phyloP scores from a whole-genome alignment of 2,797 vertebrate genomes.

The Thamnophis elegans region DNA sequence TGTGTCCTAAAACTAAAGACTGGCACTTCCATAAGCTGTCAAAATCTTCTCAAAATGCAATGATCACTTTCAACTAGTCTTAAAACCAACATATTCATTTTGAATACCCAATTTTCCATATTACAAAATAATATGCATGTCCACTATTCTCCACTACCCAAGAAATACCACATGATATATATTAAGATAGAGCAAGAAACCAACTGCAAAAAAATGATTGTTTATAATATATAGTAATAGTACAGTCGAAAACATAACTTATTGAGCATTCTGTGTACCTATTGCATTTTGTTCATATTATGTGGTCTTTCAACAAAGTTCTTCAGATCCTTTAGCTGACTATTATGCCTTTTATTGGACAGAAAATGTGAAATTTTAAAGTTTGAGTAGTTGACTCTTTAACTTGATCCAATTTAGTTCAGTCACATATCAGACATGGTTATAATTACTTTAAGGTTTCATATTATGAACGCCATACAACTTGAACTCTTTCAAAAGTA shows the following conservation, averaged over 20 bases:
- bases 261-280: background rate
- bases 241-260: background rate
- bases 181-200: background rate
- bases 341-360: background rate
- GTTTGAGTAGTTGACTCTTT: background rate
- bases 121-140: background rate
- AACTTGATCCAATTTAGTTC: background rate
- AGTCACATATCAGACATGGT: conserved; percentile 14
- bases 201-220: too few relatives aligned
- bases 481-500: conserved; percentile 29
- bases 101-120: background rate
- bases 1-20: background rate
- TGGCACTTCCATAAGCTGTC: background rate
- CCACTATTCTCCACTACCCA: background rate
- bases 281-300: background rate
- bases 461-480: background rate
- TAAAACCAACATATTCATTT: background rate
- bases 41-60: background rate
- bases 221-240: background rate
- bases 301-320: background rate
- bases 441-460: conserved; percentile 33
- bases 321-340: background rate
- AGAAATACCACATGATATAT: background rate
- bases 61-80: background rate
- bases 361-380: conserved; percentile 18